A percentile compares a stretch with the other conserved stretches of the same genome.
Conservation (phyloP, 2,113 vertebrate species). For the Eublepharis macularius region DNA sequence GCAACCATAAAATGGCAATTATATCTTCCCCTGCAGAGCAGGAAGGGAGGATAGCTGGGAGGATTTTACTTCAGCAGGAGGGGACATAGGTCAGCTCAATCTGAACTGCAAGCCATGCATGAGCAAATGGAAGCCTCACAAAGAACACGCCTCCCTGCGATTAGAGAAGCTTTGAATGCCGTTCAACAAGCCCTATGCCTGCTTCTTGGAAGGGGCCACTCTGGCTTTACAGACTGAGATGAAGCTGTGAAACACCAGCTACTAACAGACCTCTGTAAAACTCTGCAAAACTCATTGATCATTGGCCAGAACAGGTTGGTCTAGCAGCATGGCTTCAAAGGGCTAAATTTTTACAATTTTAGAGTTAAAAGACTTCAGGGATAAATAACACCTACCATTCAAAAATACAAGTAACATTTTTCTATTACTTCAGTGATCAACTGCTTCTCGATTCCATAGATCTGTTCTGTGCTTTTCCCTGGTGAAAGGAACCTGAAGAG, state of each 20-base stretch:
- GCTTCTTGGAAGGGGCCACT: not conserved
- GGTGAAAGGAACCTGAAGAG: too few relatives aligned
- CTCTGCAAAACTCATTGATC: not conserved
- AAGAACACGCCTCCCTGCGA: too few relatives aligned
- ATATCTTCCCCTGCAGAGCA: not conserved
- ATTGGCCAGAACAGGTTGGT: not conserved
- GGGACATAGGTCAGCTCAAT: too few relatives aligned
- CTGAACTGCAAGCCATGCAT: too few relatives aligned
- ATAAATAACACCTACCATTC: not conserved
- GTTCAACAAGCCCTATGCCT: not conserved
- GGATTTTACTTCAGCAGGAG: too few relatives aligned
- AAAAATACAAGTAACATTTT: not conserved
- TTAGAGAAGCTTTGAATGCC: not conserved
- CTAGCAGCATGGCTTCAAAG: too few relatives aligned
- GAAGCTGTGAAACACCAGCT: not conserved
- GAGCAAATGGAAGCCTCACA: too few relatives aligned
- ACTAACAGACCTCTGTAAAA: not conserved
- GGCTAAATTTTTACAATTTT: not conserved
- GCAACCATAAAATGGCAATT: fast-evolving
- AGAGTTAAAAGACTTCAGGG: not conserved
- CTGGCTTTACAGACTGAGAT: not conserved
- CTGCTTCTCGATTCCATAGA: not conserved
- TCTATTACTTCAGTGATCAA: not conserved
- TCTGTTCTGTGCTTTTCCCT: too few relatives aligned
- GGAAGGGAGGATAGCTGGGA: too few relatives aligned